Evolutionary conservation across 2,113 vertebrate genomes (phyloP).

Genomic region (Podarcis raffonei): DNA sequence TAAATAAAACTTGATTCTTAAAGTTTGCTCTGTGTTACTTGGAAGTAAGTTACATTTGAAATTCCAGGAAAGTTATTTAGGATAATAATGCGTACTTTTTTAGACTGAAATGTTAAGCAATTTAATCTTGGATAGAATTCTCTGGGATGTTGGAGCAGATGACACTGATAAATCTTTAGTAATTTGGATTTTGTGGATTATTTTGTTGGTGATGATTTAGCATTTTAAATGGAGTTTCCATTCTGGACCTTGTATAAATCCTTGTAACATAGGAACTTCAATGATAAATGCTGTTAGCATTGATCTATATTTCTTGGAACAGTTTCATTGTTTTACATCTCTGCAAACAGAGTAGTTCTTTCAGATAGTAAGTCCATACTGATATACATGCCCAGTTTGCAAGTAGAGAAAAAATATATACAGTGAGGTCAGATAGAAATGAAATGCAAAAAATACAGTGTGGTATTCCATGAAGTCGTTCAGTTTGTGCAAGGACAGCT

Average conservation of each 20-base stretch:
- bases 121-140: neutral
- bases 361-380: neutral
- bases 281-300: neutral
- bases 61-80: neutral
- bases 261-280: neutral
- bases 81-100: neutral
- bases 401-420: neutral
- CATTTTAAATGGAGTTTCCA: neutral
- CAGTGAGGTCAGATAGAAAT: neutral
- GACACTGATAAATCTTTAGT: neutral
- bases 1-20: neutral
- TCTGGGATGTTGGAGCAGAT: neutral
- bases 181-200: neutral
- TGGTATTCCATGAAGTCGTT: no score
- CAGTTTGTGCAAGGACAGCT: no score
- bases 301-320: neutral
- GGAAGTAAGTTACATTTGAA: neutral
- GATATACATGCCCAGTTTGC: neutral
- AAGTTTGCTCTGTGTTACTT: neutral
- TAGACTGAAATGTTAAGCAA: neutral
- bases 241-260: neutral
- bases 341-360: neutral
- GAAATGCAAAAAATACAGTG: neutral
- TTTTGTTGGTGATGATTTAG: neutral
- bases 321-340: neutral